Evolutionary conservation across 2,888 invertebrate species (phyloP), one percentile per base, ranked within the genome.

Genomic region (Clitarchus hookeri): DNA sequence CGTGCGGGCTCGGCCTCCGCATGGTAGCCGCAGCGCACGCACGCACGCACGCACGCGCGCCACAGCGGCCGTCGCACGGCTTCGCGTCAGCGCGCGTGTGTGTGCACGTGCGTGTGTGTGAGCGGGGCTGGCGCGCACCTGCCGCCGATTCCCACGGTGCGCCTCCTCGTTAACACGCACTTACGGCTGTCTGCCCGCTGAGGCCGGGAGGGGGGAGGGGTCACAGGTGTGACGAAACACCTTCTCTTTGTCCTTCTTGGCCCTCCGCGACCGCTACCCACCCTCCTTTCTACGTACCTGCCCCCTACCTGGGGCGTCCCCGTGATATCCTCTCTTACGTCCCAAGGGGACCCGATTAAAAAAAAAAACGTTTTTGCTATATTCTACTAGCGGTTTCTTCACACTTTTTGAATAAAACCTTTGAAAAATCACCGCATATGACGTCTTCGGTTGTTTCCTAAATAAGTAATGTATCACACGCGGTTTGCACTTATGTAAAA

Each of bases 91-190:
- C 19, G 65, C 8, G 65, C 8, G 65, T 23, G 65, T 23, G 12
- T 23, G 65, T 65, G 65, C 16, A 23, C 2, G 65, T 2, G 65
- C 0, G 65, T 2, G 65, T 3, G 65, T 2, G 65, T 2, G 65
- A 11, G 65, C 19, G 65, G 65, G 19, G 0, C 65, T 19, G 65
- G 23, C 65, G 65, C 23, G 65, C 65, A 65, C 65, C 65, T 65
- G 65, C 65, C 65, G 65, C 65, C 8, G 65, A 65, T 65, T 65
- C 65, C 65, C 65, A 65, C 65, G 65, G 65, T 65, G 65, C 65
- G 65, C 65, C 65, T 65, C n/a, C 65, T 65, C 65, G 65, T 65
- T 65, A 65, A 65, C 65, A 65, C 65, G 65, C 65, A 65, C 65
- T 6, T 65, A 65, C 19, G 19, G 65, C 65, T 65, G 65, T 65